Conservation (phyloP, 2,113 vertebrate genomes). For the Trematocara macrostoma region DNA sequence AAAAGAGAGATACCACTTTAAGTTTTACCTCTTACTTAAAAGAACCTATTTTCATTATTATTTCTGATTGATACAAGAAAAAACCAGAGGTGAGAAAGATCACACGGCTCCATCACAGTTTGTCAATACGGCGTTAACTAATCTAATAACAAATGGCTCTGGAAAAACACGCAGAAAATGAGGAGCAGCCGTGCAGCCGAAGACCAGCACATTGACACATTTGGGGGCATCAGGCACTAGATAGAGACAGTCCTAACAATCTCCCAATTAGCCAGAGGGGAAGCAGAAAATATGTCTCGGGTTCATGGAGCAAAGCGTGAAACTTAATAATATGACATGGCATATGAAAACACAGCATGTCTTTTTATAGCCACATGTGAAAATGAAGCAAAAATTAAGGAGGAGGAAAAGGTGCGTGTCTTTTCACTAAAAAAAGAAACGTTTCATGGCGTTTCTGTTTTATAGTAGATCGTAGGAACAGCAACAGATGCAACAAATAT, state of each 20-base stretch:
- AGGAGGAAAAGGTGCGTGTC: not conserved
- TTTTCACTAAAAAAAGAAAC: not conserved
- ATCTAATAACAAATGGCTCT: conserved; percentile 51
- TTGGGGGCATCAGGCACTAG: conserved; percentile 30
- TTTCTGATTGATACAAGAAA: not conserved
- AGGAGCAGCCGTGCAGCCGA: conserved; percentile 34
- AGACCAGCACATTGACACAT: conserved; percentile 53
- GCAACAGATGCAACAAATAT: conserved; percentile 14
- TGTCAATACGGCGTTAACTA: conserved; percentile 68
- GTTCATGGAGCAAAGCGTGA: conserved; percentile 41
- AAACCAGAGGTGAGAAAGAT: conserved; percentile 39
- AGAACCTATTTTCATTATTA: not conserved
- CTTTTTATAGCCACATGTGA: conserved; percentile 39
- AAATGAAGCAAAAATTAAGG: conserved; percentile 6
- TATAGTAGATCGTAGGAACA: not conserved
- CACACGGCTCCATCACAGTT: conserved; percentile 29
- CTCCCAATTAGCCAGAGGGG: conserved; percentile 57
- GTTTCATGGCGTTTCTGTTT: not conserved
- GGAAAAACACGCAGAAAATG: conserved; percentile 32
- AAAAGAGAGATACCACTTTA: not conserved
- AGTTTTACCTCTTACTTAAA: conserved; percentile 14
- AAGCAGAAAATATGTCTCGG: conserved; percentile 45
- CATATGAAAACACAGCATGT: conserved; percentile 35
- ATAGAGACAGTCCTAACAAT: conserved; percentile 47
- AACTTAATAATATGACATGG: conserved; percentile 54